phyloP scores from a whole-genome alignment of 1,140 invertebrate species.

The Drosophila tropicalis region DNA sequence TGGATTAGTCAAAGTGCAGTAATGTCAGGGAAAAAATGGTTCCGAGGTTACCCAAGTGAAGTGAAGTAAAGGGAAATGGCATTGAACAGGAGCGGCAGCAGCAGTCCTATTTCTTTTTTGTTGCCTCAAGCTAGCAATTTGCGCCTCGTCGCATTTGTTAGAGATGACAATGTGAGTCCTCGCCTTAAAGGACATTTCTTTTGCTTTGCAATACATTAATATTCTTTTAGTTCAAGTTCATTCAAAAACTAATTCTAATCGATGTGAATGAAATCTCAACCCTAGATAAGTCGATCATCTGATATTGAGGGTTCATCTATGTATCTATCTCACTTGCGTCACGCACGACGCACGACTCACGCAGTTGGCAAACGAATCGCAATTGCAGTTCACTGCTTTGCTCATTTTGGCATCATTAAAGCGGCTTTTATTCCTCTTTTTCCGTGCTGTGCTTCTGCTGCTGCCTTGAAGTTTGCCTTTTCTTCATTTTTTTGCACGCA shows the following conservation, averaged over 20 bases:
- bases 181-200: too few species aligned
- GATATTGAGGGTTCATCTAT: too few species aligned
- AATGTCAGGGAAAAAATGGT: slow-evolving; percentile 24
- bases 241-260: too few species aligned
- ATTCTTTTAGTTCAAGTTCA: too few species aligned
- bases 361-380: slow-evolving; percentile 38
- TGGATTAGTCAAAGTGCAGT: slow-evolving; percentile 78
- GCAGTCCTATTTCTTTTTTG: slow-evolving; percentile 12
- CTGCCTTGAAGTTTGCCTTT: slow-evolving; percentile 13
- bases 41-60: not conserved
- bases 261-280: too few species aligned
- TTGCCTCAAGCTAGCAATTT: slow-evolving; percentile 9
- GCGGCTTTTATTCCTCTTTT: slow-evolving; percentile 35
- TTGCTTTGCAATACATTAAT: too few species aligned
- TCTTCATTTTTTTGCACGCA: slow-evolving; percentile 50
- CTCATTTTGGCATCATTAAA: slow-evolving; percentile 73
- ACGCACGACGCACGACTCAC: slow-evolving; percentile 42
- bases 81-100: slow-evolving; percentile 57
- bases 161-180: not conserved
- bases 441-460: not conserved
- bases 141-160: not conserved
- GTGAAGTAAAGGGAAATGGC: slow-evolving; percentile 8
- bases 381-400: slow-evolving; percentile 41
- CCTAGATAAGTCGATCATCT: too few species aligned
- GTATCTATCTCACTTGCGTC: too few species aligned